Base-by-base conservation (phyloP, 1,140 invertebrate species). In the Cotesia chilonis region DNA sequence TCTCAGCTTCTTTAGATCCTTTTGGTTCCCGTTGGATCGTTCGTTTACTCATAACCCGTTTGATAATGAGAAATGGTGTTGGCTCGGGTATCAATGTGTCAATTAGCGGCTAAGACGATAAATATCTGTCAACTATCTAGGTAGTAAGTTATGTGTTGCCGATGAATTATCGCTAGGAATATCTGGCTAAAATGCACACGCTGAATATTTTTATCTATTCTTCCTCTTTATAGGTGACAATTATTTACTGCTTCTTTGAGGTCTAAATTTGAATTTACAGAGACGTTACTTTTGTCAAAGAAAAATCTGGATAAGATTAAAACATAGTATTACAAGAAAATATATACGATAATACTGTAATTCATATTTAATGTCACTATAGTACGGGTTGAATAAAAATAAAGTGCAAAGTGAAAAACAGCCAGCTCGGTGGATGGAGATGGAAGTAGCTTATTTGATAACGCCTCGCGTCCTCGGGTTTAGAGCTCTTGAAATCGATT, bases 21-120 rank as follows among this genome's bases (percentile, higher is more conserved):
- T 36, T 36, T 38, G 14, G 28, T 20, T 47, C 10, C 2, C 41
- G 41, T 47, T 47, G 6, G 6, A 47, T 7, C 10, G 7, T 3
- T 6, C 6, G 41, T 10, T 10, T 2, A 47, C 41, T 47, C 41
- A 47, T 47, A 47, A 47, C 41, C 41, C 41, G 41, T 47, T 47
- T 47, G 10, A 47, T 80, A 80, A 82, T 82, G 79, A 81, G 80
- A 81, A 70, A 68, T 67, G 36, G 36, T 65, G 55, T 72, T 61
- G 37, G 20, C 47, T 6, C 28, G 60, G 47, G 55, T 72, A 83
- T 84, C 81, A 81, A 82, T 77, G 82, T 81, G 81, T 84, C 81
- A 83, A 86, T 84, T 86, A 84, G 76, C 75, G 76, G 72, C 63
- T 41, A 67, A 57, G 71, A 81, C 77, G 81, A 85, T 84, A 81